Evolutionary conservation across 53 echinoderm and acorn worm species (phyloP).

Genomic region (Astropecten irregularis): DNA sequence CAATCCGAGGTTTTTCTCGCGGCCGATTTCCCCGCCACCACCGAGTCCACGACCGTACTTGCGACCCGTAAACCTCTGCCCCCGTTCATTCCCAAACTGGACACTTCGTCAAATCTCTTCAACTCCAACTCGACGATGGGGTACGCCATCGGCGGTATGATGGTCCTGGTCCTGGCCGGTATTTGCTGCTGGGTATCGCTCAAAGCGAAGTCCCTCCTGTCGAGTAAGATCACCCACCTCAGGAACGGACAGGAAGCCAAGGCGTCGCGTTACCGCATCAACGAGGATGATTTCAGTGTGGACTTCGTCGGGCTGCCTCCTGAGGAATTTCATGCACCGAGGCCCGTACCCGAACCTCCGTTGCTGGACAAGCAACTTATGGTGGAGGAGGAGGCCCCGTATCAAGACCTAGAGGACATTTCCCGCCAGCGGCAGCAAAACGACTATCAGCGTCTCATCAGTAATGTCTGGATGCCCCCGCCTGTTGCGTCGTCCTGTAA

Average conservation of each 20-base stretch:
- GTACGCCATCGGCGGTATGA: conserved; percentile 29
- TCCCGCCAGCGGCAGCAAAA: conserved; percentile 30
- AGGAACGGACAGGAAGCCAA: neutral
- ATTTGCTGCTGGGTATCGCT: conserved; percentile 34
- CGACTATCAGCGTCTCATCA: conserved; percentile 45
- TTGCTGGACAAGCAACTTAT: conserved; percentile 15
- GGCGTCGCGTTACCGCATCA: neutral
- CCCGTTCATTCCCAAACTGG: neutral
- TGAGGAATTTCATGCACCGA: neutral
- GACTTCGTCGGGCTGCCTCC: neutral
- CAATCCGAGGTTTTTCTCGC: neutral
- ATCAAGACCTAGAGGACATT: conserved; percentile 43
- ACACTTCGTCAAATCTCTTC: conserved; percentile 2
- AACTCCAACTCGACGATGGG: neutral
- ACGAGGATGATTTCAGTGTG: neutral
- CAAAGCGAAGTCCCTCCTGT: conserved; percentile 11
- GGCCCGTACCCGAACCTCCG: neutral
- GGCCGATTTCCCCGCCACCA: neutral
- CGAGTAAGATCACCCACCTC: too few species aligned
- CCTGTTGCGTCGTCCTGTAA: neutral
- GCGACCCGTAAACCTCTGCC: neutral
- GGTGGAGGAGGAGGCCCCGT: conserved; percentile 20
- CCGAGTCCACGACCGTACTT: neutral
- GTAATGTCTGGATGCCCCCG: conserved; percentile 41
- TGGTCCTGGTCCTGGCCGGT: conserved; percentile 6